Conservation (phyloP, 2,113 vertebrate species). For the Lepidothrix coronata region DNA sequence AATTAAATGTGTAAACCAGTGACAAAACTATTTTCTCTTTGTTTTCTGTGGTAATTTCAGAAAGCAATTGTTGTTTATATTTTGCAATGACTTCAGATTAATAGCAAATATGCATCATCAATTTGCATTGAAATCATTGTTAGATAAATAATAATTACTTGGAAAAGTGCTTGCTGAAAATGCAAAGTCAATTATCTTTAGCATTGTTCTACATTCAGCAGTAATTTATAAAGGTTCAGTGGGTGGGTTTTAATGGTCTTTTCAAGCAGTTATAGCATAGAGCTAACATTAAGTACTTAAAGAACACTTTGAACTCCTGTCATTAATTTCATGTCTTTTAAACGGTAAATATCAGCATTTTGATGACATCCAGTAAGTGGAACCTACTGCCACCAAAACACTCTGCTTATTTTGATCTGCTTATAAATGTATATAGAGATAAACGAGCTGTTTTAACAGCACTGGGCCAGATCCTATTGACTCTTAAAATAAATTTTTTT, state of each 20-base stretch:
- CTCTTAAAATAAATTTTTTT: neutral
- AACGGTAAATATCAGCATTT: slow-evolving; percentile 12
- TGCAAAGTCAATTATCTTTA: slow-evolving; percentile 58
- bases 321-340: slow-evolving; percentile 16
- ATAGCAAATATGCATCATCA: slow-evolving; percentile 32
- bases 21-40: slow-evolving; percentile 7
- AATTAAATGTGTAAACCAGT: neutral
- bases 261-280: slow-evolving; percentile 1
- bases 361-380: neutral
- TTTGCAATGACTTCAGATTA: slow-evolving; percentile 20
- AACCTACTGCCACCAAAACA: neutral
- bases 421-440: neutral
- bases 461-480: neutral
- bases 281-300: slow-evolving; percentile 4
- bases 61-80: slow-evolving; percentile 44
- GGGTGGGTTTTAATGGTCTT: slow-evolving; percentile 27
- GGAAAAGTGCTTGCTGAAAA: slow-evolving; percentile 34
- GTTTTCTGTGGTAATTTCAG: slow-evolving; percentile 16
- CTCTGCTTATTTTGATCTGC: neutral
- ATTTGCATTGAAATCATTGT: slow-evolving; percentile 28
- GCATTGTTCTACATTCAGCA: slow-evolving; percentile 29
- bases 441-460: neutral
- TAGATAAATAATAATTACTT: slow-evolving; percentile 58
- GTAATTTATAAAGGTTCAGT: slow-evolving; percentile 21
- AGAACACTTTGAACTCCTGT: slow-evolving; percentile 2